Percentiles rank a stretch among this genome's conserved stretches.
phyloP scores from a whole-genome alignment of 2,797 vertebrate genomes.

The Enteromius viviparus region DNA sequence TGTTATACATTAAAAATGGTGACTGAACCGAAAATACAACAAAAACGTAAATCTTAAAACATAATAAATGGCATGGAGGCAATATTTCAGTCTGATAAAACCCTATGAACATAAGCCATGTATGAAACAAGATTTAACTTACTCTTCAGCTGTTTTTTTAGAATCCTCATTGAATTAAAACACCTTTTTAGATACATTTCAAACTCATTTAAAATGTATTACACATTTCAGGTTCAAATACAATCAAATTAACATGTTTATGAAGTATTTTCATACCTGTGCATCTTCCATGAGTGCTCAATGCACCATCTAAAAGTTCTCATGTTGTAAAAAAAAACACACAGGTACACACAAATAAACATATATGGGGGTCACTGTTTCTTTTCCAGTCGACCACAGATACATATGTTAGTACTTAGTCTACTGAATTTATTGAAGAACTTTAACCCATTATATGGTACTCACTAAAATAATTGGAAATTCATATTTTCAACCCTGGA shows the following conservation, averaged over 20 bases:
- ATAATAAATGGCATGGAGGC: not conserved
- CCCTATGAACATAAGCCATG: not conserved
- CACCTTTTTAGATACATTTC: not conserved
- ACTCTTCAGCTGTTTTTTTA: not conserved
- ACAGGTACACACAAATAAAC: no score
- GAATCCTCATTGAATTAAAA: not conserved
- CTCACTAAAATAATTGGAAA: no score
- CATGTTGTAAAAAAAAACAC: no score
- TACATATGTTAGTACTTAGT: not conserved
- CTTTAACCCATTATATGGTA: not conserved
- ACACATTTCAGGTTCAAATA: not conserved
- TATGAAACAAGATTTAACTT: not conserved
- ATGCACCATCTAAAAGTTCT: no score
- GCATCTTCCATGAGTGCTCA: no score
- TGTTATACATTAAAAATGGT: not conserved
- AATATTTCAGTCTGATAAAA: no score
- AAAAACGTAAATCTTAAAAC: not conserved
- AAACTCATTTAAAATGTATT: not conserved
- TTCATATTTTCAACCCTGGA: no score
- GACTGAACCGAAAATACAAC: not conserved
- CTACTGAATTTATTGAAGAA: not conserved
- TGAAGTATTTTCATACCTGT: not conserved
- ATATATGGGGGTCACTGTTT: no score
- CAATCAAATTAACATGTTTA: not conserved
- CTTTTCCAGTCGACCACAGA: no score